A percentile compares a stretch with the other conserved stretches of the same genome.
Evolutionary conservation across 1,140 invertebrate species (phyloP).

Genomic region (Hylaeus anthracinus): DNA sequence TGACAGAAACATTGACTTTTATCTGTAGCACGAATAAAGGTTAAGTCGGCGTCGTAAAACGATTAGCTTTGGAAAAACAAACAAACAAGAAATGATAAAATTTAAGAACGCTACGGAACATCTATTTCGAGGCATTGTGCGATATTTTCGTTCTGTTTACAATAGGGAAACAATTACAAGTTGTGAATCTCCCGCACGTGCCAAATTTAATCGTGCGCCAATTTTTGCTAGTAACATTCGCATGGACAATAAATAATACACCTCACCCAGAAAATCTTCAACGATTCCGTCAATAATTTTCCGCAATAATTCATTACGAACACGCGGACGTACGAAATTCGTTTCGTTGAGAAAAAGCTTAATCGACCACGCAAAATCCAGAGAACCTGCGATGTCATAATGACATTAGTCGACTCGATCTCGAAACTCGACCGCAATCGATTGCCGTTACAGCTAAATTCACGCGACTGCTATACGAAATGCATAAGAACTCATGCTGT

Average conservation of each 20-base stretch:
- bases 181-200: slow-evolving; percentile 17
- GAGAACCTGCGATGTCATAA: slow-evolving; percentile 2
- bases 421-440: slow-evolving; percentile 19
- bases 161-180: not conserved
- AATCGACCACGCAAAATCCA: not conserved
- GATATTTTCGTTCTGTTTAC: slow-evolving; percentile 9
- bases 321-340: not conserved
- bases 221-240: not conserved
- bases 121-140: not conserved
- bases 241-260: not conserved
- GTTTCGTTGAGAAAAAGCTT: not conserved
- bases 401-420: slow-evolving; percentile 27
- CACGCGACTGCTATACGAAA: not conserved
- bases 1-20: too few species aligned
- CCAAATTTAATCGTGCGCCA: slow-evolving; percentile 9
- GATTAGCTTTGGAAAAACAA: not conserved
- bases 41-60: not conserved
- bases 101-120: not conserved
- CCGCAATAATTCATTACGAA: slow-evolving; percentile 26
- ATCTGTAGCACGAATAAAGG: not conserved
- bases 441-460: not conserved
- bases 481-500: not conserved
- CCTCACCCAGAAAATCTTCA: not conserved
- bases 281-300: not conserved
- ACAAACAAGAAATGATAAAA: not conserved